phyloP scores from a whole-genome alignment of 2,888 invertebrate species.

The Melipona beecheii region DNA sequence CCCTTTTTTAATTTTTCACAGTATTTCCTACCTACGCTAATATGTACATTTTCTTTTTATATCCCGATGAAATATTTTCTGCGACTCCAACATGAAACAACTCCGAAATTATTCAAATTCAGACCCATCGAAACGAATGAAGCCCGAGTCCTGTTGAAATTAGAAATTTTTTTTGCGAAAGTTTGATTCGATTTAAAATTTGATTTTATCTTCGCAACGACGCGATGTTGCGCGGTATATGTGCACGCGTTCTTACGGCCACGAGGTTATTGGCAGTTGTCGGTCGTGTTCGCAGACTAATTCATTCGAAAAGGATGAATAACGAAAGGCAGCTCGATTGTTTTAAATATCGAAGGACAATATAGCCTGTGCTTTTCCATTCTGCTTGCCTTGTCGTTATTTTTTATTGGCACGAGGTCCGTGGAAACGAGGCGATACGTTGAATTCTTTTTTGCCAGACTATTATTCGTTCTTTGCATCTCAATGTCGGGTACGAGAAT shows the following conservation, averaged over 20 bases:
- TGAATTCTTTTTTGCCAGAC: not conserved
- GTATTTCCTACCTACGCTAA: no score
- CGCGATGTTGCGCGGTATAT: conserved; percentile 9
- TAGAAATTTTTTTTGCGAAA: not conserved
- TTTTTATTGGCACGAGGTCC: not conserved
- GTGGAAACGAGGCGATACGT: not conserved
- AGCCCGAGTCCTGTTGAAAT: no score
- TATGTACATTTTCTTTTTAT: no score
- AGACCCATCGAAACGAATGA: no score
- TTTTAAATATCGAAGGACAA: conserved; percentile 9
- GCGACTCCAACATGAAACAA: no score
- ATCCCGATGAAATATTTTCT: no score
- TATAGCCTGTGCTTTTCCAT: no score
- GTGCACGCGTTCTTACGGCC: conserved; percentile 38
- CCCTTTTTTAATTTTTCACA: no score
- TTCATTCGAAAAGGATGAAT: conserved; percentile 18
- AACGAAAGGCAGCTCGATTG: not conserved
- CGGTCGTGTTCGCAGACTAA: conserved; percentile 36
- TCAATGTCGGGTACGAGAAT: not conserved
- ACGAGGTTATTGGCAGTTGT: conserved; percentile 58
- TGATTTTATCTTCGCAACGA: not conserved
- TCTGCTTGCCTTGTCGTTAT: no score
- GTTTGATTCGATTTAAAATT: not conserved
- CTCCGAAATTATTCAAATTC: no score
- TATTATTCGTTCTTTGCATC: not conserved